Percentiles rank a stretch among this genome's conserved stretches.
These are phyloP conservation scores for Lateolabrax maculatus DNA, from an alignment of 2,797 vertebrate species.

Conservation along the genomic window DNA sequence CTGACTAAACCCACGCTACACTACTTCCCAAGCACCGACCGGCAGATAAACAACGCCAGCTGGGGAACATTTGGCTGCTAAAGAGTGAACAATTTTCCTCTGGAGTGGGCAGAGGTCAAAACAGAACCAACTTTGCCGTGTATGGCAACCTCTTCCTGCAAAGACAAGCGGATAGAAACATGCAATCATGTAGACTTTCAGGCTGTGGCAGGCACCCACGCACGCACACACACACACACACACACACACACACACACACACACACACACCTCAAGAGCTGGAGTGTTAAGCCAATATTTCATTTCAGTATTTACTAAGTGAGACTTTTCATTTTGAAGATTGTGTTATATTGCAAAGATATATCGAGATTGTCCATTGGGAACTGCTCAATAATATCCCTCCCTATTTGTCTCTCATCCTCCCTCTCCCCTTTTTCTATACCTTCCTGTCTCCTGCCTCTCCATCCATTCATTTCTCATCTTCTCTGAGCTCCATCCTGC, in stretches of 20 bases:
- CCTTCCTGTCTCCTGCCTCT: conserved; percentile 31
- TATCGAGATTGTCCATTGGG: conserved; percentile 38
- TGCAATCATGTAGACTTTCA: not conserved
- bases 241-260: not conserved
- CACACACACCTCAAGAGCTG: not conserved
- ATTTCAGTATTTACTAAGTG: conserved; percentile 33
- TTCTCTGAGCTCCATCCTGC: conserved; percentile 40
- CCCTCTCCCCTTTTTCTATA: conserved; percentile 21
- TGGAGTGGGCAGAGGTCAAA: not conserved
- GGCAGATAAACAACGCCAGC: not conserved
- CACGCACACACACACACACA: not conserved
- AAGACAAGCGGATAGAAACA: not conserved
- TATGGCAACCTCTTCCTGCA: not conserved
- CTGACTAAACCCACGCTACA: not conserved
- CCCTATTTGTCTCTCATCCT: not conserved
- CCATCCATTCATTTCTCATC: conserved; percentile 46
- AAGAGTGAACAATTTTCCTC: not conserved
- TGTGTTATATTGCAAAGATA: conserved; percentile 33
- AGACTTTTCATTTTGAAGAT: conserved; percentile 53
- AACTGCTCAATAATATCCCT: conserved; percentile 30
- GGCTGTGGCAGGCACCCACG: not conserved
- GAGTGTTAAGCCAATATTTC: conserved; percentile 17
- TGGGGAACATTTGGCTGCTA: not conserved
- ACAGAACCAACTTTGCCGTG: not conserved
- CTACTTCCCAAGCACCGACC: not conserved